Percentiles rank a stretch among this genome's conserved stretches.
phyloP scores from a whole-genome alignment of 2,888 invertebrate species.

The Drosophila atripex region DNA sequence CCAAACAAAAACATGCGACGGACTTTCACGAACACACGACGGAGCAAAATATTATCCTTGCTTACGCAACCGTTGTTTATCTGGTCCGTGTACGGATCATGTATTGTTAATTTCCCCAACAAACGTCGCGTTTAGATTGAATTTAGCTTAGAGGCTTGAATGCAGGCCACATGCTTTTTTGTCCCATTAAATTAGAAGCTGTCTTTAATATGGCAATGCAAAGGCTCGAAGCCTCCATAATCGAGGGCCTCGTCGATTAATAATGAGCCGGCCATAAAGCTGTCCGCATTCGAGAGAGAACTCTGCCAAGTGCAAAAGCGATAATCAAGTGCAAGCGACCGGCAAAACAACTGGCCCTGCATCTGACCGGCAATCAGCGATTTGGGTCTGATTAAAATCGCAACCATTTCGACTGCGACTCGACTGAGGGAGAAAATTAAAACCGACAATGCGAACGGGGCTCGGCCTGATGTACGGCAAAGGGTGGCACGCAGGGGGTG shows the following conservation, averaged over 20 bases:
- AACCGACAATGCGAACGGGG: constrained; percentile 36
- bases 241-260: constrained; percentile 11
- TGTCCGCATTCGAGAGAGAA: constrained; percentile 2
- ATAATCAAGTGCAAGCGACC: constrained; percentile 44
- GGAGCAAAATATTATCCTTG: neutral
- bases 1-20: constrained; percentile 11
- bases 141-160: neutral
- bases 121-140: too few relatives aligned
- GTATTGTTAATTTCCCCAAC: neutral
- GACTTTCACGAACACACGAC: neutral
- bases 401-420: constrained; percentile 43
- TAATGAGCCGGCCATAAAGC: constrained; percentile 38
- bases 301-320: constrained; percentile 15
- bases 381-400: constrained; percentile 72
- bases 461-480: neutral
- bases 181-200: neutral
- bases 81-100: neutral
- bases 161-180: neutral
- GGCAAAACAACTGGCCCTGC: constrained; percentile 12
- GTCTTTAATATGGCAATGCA: neutral
- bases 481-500: neutral
- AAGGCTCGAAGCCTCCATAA: constrained; percentile 13
- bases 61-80: neutral
- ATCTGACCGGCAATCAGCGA: constrained; percentile 54
- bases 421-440: constrained; percentile 54